Evolutionary conservation across 2,888 invertebrate genomes (phyloP), one percentile per base, ranked within the genome.

Genomic region (Papilio elwesi): DNA sequence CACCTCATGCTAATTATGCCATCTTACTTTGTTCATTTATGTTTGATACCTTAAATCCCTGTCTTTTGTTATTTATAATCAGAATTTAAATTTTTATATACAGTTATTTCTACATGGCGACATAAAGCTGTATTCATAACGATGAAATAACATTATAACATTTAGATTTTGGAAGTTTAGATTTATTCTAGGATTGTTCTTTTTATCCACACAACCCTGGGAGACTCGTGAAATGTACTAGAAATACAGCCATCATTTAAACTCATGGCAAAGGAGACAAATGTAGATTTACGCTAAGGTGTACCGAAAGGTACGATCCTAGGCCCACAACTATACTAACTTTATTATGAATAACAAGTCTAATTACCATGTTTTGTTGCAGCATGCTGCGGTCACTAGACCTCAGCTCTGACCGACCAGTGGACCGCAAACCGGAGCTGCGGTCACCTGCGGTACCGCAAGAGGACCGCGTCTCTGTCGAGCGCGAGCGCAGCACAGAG

Each of bases 361-460:
- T 26, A 12, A 6, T 6, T 12, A 43, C 7, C 13, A 74, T 69
- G 74, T 11, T 66, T 89, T 89, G 88, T 89, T 94, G 3, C 95
- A 96, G 97, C 90, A 95, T 97, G 85, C 94, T 97, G 83, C 96
- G 97, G 86, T 96, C 97, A 68, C 95, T 97, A 81, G 98, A 98
- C 87, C 95, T 91, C 63, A 87, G 89, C 73, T 87, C 87, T 72
- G 89, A 92, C 81, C 89, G 87, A 74, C 78, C 84, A 73, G 76
- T 86, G 70, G 90, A 88, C 84, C 94, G 90, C 69, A 94, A 93
- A 77, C 86, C 89, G 26, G 95, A 95, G 83, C 90, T 93, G 62
- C 94, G 95, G 77, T 91, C 93, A 16, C 93, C 92, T 76, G 86
- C 85, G 4, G 86, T 87, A 66, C 87, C 87, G 53, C 84, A 90